phyloP scores from a whole-genome alignment of 2,113 vertebrate genomes.

The Rallus limicola region DNA sequence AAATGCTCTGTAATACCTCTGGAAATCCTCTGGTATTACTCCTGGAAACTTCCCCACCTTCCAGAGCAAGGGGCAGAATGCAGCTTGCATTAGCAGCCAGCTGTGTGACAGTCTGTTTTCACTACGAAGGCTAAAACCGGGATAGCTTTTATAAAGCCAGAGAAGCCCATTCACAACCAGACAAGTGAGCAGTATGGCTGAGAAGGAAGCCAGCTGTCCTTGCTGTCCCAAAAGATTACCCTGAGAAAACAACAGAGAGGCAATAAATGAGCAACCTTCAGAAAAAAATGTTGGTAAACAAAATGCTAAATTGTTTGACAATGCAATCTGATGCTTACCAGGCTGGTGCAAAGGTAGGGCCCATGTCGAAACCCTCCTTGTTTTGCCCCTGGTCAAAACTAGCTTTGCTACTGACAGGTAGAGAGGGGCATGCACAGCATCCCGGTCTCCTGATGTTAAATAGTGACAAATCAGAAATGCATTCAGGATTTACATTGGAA shows the following conservation, averaged over 20 bases:
- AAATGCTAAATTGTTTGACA: background rate
- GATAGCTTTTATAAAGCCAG: background rate
- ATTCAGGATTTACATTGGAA: background rate
- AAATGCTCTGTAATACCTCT: background rate
- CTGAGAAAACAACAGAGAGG: background rate
- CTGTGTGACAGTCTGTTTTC: background rate
- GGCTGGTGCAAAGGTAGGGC: background rate
- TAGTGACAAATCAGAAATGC: background rate
- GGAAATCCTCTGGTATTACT: background rate
- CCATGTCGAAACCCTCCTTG: background rate
- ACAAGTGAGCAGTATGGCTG: background rate
- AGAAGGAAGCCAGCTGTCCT: background rate
- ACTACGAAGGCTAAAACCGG: accelerated
- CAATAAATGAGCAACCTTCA: background rate
- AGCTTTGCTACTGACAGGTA: background rate
- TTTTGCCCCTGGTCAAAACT: background rate
- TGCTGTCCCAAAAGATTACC: background rate
- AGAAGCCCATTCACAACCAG: background rate
- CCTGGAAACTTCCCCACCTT: background rate
- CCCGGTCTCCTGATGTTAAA: background rate
- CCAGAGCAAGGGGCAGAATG: background rate
- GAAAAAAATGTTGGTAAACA: background rate
- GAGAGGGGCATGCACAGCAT: background rate
- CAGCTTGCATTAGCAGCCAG: background rate
- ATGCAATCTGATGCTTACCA: background rate